Base-by-base conservation (phyloP, 2,888 invertebrate species). In the Xylota sylvarum region DNA sequence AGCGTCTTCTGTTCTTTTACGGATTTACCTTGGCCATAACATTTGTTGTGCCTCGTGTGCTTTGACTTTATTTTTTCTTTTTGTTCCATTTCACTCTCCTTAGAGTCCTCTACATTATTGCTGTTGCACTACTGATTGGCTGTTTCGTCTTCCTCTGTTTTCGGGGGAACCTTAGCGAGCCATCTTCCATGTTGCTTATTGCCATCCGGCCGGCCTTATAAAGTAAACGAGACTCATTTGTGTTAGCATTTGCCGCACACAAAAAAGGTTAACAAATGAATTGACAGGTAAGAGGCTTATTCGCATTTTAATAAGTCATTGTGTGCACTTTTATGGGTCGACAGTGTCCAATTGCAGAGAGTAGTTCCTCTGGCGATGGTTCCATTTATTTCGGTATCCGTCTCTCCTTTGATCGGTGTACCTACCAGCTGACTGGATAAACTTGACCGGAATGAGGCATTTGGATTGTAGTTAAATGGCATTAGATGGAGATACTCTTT, bases 231-330 rank as follows among this genome's bases (percentile, higher is more conserved):
- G 67, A 27, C 60, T 55, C 67, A 73, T 78, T 81, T 82, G 58
- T 72, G 82, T 77, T 64, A 30, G 58, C 23, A 58, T 64, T 70
- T 58, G 62, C 23, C 23, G 69, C 23, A 70, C 50, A 67, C 37
- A 55, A 62, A 78, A 67, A 46, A 60, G 64, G 78, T 70, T 62
- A 85, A 67, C 72, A 77, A 77, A 55, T 67, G 81, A 72, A 72
- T 85, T 81, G 86, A 78, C 86, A 86, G 86, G 77, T 82, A 78
- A 62, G 56, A 81, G 62, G 55, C 81, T 69, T 56, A 73, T 69
- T 86, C 73, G 82, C 67, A 86, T 81, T 82, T 81, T 86, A 73
- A 86, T 82, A 78, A 73, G 73, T 62, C 82, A 86, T 82, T 86
- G 73, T 72, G 69, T 69, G 30, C 64, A 73, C 52, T 46, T 64